Conservation (phyloP, 2,113 vertebrate genomes). For the Oreochromis niloticus region DNA sequence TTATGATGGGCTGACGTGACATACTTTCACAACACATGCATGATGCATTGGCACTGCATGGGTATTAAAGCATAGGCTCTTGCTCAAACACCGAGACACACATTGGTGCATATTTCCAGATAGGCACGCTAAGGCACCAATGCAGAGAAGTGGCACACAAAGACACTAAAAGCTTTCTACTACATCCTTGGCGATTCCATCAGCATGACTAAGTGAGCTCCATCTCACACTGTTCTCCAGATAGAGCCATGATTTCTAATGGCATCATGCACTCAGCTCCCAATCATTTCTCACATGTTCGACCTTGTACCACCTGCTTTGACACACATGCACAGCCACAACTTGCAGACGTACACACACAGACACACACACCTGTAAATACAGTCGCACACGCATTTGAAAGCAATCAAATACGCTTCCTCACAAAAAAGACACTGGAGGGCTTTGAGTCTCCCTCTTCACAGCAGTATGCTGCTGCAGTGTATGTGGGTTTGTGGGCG, state of each 20-base stretch:
- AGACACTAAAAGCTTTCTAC: slow-evolving; percentile 45
- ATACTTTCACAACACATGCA: slow-evolving; percentile 33
- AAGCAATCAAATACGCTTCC: not conserved
- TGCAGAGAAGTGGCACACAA: not conserved
- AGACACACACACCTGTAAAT: slow-evolving; percentile 11
- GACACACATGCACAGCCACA: not conserved
- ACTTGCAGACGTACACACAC: not conserved
- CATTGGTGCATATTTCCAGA: not conserved
- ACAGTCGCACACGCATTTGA: not conserved
- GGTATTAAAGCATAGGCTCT: not conserved
- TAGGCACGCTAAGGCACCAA: not conserved
- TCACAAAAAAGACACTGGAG: slow-evolving; percentile 17
- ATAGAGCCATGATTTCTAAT: slow-evolving; percentile 34
- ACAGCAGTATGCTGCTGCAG: not conserved
- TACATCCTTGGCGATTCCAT: slow-evolving; percentile 5
- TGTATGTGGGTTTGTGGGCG: slow-evolving; percentile 10
- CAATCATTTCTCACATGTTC: slow-evolving; percentile 22
- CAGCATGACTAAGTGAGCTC: slow-evolving; percentile 38
- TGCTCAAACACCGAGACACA: not conserved
- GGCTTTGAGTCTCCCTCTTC: slow-evolving; percentile 2
- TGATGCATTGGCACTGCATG: slow-evolving; percentile 13
- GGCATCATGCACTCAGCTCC: slow-evolving; percentile 27
- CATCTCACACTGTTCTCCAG: slow-evolving; percentile 27
- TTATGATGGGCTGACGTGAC: slow-evolving; percentile 13
- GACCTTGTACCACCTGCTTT: slow-evolving; percentile 8